These are phyloP conservation scores for Zoanthus sansibaricus DNA, from an alignment of 92 coral and sea anemone species.

Conservation along the genomic window DNA sequence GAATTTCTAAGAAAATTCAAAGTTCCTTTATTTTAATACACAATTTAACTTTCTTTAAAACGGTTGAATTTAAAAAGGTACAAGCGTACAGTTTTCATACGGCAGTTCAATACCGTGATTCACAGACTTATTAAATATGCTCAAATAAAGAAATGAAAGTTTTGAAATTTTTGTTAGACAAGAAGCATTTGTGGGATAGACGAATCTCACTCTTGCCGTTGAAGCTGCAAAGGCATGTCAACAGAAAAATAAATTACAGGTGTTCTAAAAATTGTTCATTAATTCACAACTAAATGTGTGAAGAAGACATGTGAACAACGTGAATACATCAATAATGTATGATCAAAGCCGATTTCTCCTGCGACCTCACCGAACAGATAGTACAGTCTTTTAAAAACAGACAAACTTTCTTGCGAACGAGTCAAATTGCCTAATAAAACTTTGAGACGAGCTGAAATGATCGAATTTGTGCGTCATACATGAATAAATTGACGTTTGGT, in stretches of 20 bases:
- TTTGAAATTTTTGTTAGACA: neutral
- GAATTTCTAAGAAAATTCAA: too few relatives aligned
- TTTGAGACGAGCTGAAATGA: neutral
- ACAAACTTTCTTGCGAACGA: neutral
- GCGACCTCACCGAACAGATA: conserved; percentile 28
- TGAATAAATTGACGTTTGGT: neutral
- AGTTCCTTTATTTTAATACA: too few relatives aligned
- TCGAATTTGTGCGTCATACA: neutral
- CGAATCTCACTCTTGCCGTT: neutral
- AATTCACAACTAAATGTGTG: conserved; percentile 13
- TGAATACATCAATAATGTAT: conserved; percentile 33
- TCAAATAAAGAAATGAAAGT: neutral
- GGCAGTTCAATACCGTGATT: too few relatives aligned
- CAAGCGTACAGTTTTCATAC: too few relatives aligned
- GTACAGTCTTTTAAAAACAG: neutral
- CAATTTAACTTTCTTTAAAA: too few relatives aligned
- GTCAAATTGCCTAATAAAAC: neutral
- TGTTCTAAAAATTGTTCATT: neutral
- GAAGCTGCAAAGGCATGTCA: neutral
- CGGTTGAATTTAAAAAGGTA: too few relatives aligned
- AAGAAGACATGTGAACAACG: conserved; percentile 13
- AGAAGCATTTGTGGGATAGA: neutral
- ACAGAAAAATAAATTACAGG: neutral
- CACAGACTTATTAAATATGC: neutral
- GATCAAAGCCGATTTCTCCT: neutral